Percentiles rank a stretch among this genome's conserved stretches.
Evolutionary conservation across 2,797 vertebrate genomes (phyloP).

Genomic region (Rhodeus uyekii): DNA sequence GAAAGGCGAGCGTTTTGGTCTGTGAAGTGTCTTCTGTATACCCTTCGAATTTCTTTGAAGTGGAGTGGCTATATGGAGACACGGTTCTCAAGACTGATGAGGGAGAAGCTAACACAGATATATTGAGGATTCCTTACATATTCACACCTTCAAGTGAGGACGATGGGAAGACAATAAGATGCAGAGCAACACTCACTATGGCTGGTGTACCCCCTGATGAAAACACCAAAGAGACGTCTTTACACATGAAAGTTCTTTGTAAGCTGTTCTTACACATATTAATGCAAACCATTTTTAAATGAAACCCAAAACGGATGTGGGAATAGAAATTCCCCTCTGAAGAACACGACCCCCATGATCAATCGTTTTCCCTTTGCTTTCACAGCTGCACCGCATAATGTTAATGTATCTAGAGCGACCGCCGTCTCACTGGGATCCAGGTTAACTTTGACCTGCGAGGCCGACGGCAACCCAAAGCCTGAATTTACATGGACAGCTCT

Average conservation of each 20-base stretch:
- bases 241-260: slow-evolving; percentile 65
- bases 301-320: slow-evolving; percentile 2
- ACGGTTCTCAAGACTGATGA: slow-evolving; percentile 1
- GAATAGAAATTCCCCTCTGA: background rate
- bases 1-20: slow-evolving; percentile 61
- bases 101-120: background rate
- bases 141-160: slow-evolving; percentile 58
- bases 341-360: background rate
- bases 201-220: slow-evolving; percentile 43
- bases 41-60: slow-evolving; percentile 70
- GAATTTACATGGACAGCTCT: slow-evolving; percentile 64
- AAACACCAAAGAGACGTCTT: slow-evolving; percentile 58
- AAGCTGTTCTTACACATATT: slow-evolving; percentile 50
- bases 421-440: slow-evolving; percentile 62
- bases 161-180: slow-evolving; percentile 60
- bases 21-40: slow-evolving; percentile 77
- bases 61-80: slow-evolving; percentile 70
- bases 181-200: slow-evolving; percentile 65
- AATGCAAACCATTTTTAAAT: background rate
- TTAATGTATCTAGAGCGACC: background rate
- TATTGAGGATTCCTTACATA: slow-evolving; percentile 37
- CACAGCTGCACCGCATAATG: slow-evolving; percentile 64
- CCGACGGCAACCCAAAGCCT: slow-evolving; percentile 67
- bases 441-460: slow-evolving; percentile 65
- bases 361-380: slow-evolving; percentile 33